Base-by-base conservation (phyloP, 1,140 invertebrate genomes). In the Acromyrmex charruanus region DNA sequence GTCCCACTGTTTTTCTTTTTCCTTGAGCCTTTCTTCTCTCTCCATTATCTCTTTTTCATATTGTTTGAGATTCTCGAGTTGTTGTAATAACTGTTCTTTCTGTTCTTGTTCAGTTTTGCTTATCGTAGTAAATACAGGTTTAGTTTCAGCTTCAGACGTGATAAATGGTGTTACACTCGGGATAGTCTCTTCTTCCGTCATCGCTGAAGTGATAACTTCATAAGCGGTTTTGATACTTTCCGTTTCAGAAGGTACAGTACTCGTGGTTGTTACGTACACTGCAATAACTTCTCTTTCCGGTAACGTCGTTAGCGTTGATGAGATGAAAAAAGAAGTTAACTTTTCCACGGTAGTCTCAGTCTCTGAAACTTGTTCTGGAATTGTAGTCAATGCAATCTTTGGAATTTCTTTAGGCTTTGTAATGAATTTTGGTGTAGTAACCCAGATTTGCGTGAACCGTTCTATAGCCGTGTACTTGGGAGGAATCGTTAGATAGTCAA, bases 391-490 rank as follows among this genome's bases (percentile, higher is more conserved):
- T 28, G 14, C 10, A 6, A 81, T 39, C 9, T 71, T 21, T 21
- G 49, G 31, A 68, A 68, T 68, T 55, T 81, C 51, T 69, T 81
- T 7, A 44, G 77, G 77, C 10, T 58, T 58, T 7, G 77, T 81
- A 7, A 16, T 21, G 9, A 69, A 49, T 58, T 81, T 58, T n/a
- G 66, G 51, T 31, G 21, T 14, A 10, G 39, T 79, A 18, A 3
- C 14, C 74, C 53, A 39, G 5, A 12, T 21, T 21, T 18, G 3
- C 18, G 59, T 66, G 3, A 49, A 71, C 3, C 31, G 14, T 71
- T 69, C 31, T 58, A 10, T 0, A 14, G 10, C 31, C 21, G 51
- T 71, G 9, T 61, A 74, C 9, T 25, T 28, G 12, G 68, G 3
- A 51, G 69, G 4, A 61, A 74, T 21, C 5, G 69, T 84, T 25